These are phyloP conservation scores for Mythimna lalbum DNA, from an alignment of 2,888 invertebrate genomes.

Conservation along the genomic window DNA sequence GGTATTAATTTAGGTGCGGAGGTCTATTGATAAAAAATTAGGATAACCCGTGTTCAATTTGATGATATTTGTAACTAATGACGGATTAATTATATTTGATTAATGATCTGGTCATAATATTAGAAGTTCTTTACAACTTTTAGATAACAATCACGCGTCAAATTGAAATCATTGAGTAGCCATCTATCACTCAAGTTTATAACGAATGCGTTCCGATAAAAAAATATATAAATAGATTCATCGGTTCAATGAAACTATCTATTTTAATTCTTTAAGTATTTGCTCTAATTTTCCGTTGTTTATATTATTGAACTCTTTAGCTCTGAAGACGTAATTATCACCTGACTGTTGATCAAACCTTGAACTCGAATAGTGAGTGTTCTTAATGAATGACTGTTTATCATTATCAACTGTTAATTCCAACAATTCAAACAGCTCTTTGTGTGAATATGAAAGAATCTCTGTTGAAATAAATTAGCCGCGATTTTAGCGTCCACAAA, in stretches of 20 bases:
- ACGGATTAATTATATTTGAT: conserved; percentile 28
- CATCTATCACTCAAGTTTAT: conserved; percentile 38
- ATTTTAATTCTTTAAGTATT: conserved; percentile 38
- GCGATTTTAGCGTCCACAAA: conserved; percentile 64
- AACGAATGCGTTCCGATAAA: conserved; percentile 29
- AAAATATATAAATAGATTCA: conserved; percentile 26
- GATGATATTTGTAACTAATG: conserved; percentile 12
- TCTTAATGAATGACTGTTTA: conserved; percentile 45
- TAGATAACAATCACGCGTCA: conserved; percentile 20
- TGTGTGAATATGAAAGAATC: conserved; percentile 64
- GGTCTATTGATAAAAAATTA: conserved; percentile 11
- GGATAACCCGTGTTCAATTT: conserved; percentile 13
- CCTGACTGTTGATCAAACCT: conserved; percentile 47
- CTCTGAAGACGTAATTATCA: conserved; percentile 45
- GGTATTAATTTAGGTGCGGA: background rate
- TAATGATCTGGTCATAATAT: conserved; percentile 20
- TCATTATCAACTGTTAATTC: conserved; percentile 42
- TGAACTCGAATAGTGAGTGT: conserved; percentile 43
- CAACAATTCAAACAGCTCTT: conserved; percentile 62
- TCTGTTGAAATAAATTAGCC: conserved; percentile 72
- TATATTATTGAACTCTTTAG: conserved; percentile 31
- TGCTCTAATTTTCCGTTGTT: conserved; percentile 38
- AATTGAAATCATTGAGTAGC: conserved; percentile 29
- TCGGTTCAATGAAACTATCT: conserved; percentile 38
- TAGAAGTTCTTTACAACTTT: conserved; percentile 4